These are phyloP conservation scores for Isichthys henryi DNA, from an alignment of 2,113 vertebrate species.

Conservation along the genomic window DNA sequence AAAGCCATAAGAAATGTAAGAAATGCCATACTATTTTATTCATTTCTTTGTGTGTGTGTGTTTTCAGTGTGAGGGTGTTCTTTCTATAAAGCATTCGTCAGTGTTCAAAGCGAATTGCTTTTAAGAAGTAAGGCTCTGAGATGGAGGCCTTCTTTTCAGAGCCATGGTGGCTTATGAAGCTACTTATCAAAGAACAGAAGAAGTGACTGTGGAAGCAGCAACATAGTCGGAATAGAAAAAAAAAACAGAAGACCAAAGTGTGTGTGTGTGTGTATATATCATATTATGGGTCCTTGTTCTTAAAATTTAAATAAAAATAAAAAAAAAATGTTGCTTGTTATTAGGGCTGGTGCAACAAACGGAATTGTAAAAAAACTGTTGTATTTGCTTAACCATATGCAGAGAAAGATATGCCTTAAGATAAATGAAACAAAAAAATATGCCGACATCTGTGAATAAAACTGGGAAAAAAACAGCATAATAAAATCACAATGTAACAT, in stretches of 20 bases:
- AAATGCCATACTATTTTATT: not conserved
- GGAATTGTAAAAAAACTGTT: not conserved
- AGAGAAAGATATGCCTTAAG: not conserved
- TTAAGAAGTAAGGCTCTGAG: not conserved
- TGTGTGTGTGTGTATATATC: not conserved
- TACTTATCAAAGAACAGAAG: not conserved
- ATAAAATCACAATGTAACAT: conserved; percentile 69
- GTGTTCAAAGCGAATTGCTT: not conserved
- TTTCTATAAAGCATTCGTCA: not conserved
- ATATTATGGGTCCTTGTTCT: not conserved
- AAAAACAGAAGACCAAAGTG: not conserved
- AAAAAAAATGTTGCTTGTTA: not conserved
- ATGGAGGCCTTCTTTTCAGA: not conserved
- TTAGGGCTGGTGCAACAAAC: not conserved
- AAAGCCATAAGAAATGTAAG: not conserved
- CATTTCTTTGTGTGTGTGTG: not conserved
- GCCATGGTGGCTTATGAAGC: not conserved
- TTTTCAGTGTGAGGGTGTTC: not conserved
- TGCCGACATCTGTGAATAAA: conserved; percentile 61
- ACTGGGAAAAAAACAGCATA: conserved; percentile 58
- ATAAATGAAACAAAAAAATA: conserved; percentile 41
- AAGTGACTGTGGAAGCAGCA: not conserved
- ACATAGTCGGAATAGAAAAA: not conserved
- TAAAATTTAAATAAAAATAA: not conserved
- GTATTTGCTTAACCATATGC: not conserved